Conservation (phyloP, 2,113 vertebrate species). For the Indicator maculatus region DNA sequence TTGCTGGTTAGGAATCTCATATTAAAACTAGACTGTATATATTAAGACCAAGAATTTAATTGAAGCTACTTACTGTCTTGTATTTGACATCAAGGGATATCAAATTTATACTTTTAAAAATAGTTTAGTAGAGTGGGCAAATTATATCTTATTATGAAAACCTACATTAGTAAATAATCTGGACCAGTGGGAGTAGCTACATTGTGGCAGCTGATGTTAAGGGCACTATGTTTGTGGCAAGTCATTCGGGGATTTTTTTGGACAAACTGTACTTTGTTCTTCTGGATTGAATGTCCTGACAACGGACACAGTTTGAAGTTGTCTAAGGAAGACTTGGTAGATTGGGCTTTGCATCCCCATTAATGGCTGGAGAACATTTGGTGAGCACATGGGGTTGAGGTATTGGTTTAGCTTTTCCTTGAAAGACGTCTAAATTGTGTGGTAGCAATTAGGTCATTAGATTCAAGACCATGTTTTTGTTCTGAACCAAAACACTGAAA, state of each 20-base stretch:
- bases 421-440: not conserved
- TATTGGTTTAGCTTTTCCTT: not conserved
- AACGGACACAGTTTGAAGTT: not conserved
- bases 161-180: not conserved
- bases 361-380: not conserved
- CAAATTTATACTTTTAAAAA: too few relatives aligned
- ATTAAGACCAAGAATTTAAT: not conserved
- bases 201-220: not conserved
- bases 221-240: not conserved
- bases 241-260: not conserved
- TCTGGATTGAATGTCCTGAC: not conserved
- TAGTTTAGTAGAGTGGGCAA: not conserved
- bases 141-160: not conserved
- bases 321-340: not conserved
- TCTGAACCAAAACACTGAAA: not conserved
- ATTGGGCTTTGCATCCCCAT: not conserved
- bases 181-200: not conserved
- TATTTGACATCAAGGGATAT: not conserved
- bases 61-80: not conserved
- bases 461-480: not conserved
- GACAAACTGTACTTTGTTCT: not conserved
- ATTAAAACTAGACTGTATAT: not conserved
- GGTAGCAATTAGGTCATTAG: not conserved
- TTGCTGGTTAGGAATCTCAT: not conserved
- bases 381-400: not conserved